phyloP scores from a whole-genome alignment of 2,113 vertebrate species.

The Spermophilus dauricus region DNA sequence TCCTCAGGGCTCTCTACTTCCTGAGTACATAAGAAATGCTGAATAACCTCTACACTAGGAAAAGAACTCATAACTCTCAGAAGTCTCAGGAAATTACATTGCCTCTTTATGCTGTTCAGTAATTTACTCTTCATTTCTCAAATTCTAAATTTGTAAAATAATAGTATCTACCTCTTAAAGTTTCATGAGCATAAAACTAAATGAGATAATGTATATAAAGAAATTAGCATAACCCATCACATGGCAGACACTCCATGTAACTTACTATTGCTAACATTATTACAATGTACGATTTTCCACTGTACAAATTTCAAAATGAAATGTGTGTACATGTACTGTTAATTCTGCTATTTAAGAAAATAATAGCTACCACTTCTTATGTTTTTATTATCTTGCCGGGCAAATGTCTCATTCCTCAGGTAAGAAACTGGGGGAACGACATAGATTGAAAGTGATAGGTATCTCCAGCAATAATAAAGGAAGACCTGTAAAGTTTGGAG shows the following conservation, averaged over 20 bases:
- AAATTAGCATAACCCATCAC: neutral
- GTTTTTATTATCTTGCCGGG: neutral
- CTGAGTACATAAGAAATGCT: neutral
- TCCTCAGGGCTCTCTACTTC: neutral
- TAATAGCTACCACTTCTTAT: neutral
- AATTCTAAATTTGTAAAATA: slow-evolving; percentile 40
- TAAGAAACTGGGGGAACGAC: too few relatives aligned
- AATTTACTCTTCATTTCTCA: slow-evolving; percentile 17
- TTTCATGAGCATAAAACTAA: slow-evolving; percentile 24
- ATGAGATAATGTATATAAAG: neutral
- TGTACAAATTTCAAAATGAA: neutral
- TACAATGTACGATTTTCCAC: neutral
- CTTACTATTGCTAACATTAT: neutral
- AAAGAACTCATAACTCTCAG: neutral
- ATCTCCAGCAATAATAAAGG: too few relatives aligned
- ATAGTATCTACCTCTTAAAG: neutral
- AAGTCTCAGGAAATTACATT: neutral
- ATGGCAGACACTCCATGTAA: neutral
- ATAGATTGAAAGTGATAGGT: too few relatives aligned
- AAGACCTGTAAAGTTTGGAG: too few relatives aligned
- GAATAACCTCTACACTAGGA: neutral
- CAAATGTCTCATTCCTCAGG: too few relatives aligned
- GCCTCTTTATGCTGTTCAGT: neutral
- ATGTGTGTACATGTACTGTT: neutral
- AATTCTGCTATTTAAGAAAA: neutral